These are phyloP conservation scores for Lasiurus cinereus DNA, from an alignment of 2,113 vertebrate genomes.

Conservation along the genomic window DNA sequence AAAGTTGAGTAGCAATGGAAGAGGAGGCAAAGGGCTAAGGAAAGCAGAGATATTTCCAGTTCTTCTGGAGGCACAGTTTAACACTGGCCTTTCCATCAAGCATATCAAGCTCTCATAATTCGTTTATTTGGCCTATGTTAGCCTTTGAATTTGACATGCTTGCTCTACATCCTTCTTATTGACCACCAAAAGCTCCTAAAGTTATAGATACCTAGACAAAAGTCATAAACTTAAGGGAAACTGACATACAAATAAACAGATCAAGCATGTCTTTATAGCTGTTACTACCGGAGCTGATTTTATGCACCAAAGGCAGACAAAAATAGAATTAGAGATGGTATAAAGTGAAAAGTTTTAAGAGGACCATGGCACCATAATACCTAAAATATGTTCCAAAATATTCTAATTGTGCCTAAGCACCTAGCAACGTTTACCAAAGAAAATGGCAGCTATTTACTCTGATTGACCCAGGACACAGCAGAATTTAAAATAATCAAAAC, in stretches of 20 bases:
- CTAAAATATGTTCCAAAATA: neutral
- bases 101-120: too few species aligned
- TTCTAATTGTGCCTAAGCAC: conserved; percentile 5
- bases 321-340: conserved; percentile 18
- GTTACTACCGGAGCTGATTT: neutral
- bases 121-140: too few species aligned
- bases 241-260: neutral
- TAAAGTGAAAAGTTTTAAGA: neutral
- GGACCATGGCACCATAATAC: neutral
- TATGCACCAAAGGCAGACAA: neutral
- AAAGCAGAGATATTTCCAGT: neutral
- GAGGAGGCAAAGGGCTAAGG: neutral
- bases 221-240: neutral
- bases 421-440: neutral
- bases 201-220: neutral
- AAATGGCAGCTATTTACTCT: conserved; percentile 12
- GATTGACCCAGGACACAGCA: conserved; percentile 25
- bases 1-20: neutral
- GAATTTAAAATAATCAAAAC: conserved; percentile 58
- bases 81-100: neutral
- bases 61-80: neutral
- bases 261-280: neutral
- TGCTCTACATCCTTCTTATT: neutral
- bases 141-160: too few species aligned
- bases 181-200: conserved; percentile 6